Evolutionary conservation across 2,888 invertebrate genomes (phyloP).

Genomic region (Crematogaster levior): DNA sequence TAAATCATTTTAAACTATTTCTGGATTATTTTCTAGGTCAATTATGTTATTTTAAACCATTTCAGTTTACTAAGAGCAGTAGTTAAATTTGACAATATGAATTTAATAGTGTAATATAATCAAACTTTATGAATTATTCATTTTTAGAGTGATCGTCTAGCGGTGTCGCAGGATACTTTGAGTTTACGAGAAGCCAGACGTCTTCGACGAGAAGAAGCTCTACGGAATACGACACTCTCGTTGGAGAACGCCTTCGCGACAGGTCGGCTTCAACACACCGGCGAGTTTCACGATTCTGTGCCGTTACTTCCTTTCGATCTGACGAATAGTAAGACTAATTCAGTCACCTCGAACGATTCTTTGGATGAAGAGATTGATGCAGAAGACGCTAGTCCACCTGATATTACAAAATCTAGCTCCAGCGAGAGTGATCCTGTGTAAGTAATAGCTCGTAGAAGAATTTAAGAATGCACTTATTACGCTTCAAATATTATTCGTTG

Average conservation of each 20-base stretch:
- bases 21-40: too few species aligned
- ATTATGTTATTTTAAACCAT: too few species aligned
- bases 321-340: not conserved
- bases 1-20: too few species aligned
- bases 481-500: not conserved
- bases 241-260: slow-evolving; percentile 72
- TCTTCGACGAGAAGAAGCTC: slow-evolving; percentile 78
- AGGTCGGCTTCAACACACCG: slow-evolving; percentile 79
- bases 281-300: slow-evolving; percentile 85
- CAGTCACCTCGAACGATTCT: not conserved
- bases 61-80: too few species aligned
- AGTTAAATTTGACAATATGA: too few species aligned
- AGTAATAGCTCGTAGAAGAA: slow-evolving; percentile 18
- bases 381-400: not conserved
- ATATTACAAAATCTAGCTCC: slow-evolving; percentile 5
- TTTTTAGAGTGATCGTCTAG: slow-evolving; percentile 1
- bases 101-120: slow-evolving; percentile 8
- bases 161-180: not conserved
- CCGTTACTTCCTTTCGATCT: slow-evolving; percentile 78
- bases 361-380: not conserved
- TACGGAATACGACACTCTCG: slow-evolving; percentile 75
- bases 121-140: not conserved
- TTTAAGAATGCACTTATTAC: not conserved
- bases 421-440: not conserved
- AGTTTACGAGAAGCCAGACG: slow-evolving; percentile 61